Base-by-base conservation (phyloP, 2,797 vertebrate species). In the Oreonectes daqikongensis region DNA sequence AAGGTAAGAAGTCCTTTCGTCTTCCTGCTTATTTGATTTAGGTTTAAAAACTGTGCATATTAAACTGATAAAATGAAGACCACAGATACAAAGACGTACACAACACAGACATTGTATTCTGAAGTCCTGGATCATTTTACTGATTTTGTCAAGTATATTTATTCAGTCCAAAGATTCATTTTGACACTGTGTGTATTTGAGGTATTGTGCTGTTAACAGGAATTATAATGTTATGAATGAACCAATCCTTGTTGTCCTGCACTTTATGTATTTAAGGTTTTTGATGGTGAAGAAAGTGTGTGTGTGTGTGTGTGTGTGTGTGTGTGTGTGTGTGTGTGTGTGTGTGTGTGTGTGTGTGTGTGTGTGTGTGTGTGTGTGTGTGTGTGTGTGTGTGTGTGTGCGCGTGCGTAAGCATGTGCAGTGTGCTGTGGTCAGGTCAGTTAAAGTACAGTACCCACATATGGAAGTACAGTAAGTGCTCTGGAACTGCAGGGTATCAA, bases 351-450 rank as follows among this genome's bases (percentile, higher is more conserved):
- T 32, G 32, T 32, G 32, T 32, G 32, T 32, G 32, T 32, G 32
- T 32, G 32, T 32, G 32, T 32, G 32, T 32, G 32, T 32, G 32
- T 32, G 32, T 32, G 32, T 32, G 32, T 32, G 32, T 32, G 32
- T 32, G 32, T 32, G 32, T 32, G 32, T 32, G 32, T 32, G 32
- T 32, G 32, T 32, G 32, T 32, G 32, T 32, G 32, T n/a, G n/a
- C n/a, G n/a, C n/a, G n/a, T n/a, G n/a, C n/a, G n/a, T n/a, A n/a
- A 28, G 64, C 28, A 32, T 52, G 28, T 10, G 9, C 7, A 2
- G 50, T 52, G 46, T 32, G 4, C 24, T 46, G 64, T 68, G 67
- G n/a, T 53, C 67, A 24, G 30, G 30, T 69, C 48, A 69, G 67
- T 1, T 35, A 8, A 38, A 50, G n/a, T n/a, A n/a, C n/a, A n/a